Conservation (phyloP, 2,797 vertebrate genomes). For the Pachyuromys duprasi region DNA sequence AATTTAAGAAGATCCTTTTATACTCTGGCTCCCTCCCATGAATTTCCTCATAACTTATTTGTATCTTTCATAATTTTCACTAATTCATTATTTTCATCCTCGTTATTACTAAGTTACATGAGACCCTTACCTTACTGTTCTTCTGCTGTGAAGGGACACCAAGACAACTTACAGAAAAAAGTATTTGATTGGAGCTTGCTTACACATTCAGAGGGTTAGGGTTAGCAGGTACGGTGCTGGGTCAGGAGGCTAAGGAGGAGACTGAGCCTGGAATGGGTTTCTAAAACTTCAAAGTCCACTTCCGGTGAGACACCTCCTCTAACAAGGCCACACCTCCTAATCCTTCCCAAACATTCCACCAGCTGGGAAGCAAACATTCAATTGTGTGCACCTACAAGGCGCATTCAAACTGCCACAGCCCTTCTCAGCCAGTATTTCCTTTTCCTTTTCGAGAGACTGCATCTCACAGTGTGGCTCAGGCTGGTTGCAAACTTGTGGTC, state of each 20-base stretch:
- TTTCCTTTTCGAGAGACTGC: neutral
- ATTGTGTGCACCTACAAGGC: neutral
- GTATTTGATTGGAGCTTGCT: neutral
- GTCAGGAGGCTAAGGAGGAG: neutral
- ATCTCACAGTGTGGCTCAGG: neutral
- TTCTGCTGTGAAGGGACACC: neutral
- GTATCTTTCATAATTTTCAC: neutral
- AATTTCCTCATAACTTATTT: constrained; percentile 19
- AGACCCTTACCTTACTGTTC: neutral
- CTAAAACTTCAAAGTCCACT: neutral
- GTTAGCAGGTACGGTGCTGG: neutral
- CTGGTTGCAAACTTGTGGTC: neutral
- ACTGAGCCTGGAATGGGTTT: neutral
- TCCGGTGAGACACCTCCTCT: neutral
- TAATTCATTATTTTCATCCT: neutral
- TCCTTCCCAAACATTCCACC: neutral
- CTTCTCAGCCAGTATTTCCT: neutral
- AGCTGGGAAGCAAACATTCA: neutral
- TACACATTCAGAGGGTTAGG: neutral
- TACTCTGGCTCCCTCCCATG: neutral
- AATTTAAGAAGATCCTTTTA: constrained; percentile 21
- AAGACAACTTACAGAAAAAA: neutral
- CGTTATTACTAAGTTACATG: neutral
- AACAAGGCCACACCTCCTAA: neutral
- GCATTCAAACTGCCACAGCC: neutral